Evolutionary conservation across 2,113 vertebrate species (phyloP).

Genomic region (Neotragus pygmaeus): DNA sequence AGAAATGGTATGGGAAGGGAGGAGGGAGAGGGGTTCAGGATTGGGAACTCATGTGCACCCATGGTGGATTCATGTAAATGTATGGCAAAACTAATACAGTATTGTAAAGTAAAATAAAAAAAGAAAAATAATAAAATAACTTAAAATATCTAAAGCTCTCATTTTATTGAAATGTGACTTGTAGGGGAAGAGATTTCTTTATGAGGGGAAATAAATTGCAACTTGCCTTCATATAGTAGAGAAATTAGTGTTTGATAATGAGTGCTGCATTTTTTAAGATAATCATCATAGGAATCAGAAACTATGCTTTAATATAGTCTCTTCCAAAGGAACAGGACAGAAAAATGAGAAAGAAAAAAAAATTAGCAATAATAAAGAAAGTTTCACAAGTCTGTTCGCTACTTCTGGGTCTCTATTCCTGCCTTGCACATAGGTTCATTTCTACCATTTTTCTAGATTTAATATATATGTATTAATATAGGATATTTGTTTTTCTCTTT

Average conservation of each 20-base stretch:
- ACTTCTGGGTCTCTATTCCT: not conserved
- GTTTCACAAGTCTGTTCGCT: not conserved
- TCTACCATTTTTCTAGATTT: not conserved
- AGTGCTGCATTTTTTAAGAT: conserved; percentile 15
- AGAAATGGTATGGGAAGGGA: too few relatives aligned
- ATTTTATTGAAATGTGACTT: not conserved
- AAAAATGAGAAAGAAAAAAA: not conserved
- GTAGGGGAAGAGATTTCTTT: not conserved
- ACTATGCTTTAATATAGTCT: not conserved
- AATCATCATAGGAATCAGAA: not conserved
- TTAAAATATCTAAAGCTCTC: not conserved
- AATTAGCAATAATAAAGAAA: not conserved
- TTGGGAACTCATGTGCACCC: too few relatives aligned
- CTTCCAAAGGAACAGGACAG: not conserved
- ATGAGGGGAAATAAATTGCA: not conserved
- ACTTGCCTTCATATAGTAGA: not conserved
- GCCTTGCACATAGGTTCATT: not conserved
- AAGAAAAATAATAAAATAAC: not conserved
- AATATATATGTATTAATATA: not conserved
- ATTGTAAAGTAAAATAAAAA: too few relatives aligned
- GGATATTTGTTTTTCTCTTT: not conserved
- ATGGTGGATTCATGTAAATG: too few relatives aligned
- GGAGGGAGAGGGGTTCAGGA: too few relatives aligned
- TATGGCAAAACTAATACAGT: too few relatives aligned
- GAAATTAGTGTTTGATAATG: not conserved